A percentile compares a stretch with the other conserved stretches of the same genome.
Evolutionary conservation across 2,113 vertebrate genomes (phyloP).

Genomic region (Corvus hawaiiensis): DNA sequence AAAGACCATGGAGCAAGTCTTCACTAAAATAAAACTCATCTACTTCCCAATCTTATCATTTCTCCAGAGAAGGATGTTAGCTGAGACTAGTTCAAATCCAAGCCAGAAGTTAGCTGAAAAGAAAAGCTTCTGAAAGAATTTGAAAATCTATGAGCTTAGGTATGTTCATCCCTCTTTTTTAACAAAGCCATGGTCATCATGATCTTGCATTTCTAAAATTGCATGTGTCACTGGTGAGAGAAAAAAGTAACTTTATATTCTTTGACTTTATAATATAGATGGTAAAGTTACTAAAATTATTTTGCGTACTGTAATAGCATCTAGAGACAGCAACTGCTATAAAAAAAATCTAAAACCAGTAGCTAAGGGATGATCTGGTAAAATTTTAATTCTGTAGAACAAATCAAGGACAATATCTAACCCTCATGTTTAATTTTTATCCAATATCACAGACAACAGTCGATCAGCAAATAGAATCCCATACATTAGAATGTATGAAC

Average conservation of each 20-base stretch:
- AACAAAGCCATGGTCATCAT: background rate
- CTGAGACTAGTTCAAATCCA: background rate
- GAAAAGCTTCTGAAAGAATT: background rate
- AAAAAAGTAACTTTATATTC: background rate
- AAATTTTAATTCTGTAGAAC: background rate
- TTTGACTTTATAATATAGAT: background rate
- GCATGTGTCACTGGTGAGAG: background rate
- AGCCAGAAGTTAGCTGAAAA: background rate
- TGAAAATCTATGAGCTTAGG: background rate
- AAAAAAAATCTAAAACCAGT: background rate
- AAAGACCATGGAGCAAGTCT: background rate
- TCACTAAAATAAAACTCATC: background rate
- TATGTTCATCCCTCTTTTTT: background rate
- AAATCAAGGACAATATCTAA: background rate
- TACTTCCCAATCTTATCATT: background rate
- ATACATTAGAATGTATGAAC: background rate
- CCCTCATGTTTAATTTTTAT: background rate
- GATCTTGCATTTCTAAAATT: background rate
- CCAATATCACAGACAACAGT: background rate
- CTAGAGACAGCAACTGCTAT: background rate
- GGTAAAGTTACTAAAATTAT: background rate
- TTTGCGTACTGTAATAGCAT: background rate
- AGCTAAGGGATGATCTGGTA: background rate
- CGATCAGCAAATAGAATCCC: background rate
- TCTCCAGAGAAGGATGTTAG: background rate